Evolutionary conservation across 2,888 invertebrate species (phyloP).

Genomic region (Drosophila quinaria): DNA sequence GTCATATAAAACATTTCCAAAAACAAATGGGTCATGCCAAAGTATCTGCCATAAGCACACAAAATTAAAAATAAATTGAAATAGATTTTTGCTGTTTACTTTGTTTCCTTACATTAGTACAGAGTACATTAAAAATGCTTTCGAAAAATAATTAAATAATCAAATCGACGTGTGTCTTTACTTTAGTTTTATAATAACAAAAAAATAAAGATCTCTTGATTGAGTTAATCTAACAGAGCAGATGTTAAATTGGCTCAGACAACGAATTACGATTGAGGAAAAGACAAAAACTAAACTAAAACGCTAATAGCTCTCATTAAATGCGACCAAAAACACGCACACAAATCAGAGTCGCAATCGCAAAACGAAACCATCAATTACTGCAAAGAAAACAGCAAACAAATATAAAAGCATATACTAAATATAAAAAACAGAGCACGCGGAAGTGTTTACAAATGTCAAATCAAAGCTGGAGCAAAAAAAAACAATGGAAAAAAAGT

Average conservation of each 20-base stretch:
- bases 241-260: slow-evolving; percentile 42
- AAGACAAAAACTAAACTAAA: slow-evolving; percentile 26
- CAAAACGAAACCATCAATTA: slow-evolving; percentile 72
- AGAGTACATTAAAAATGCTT: too few relatives aligned
- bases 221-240: slow-evolving; percentile 26
- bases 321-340: slow-evolving; percentile 50
- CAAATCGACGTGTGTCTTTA: too few relatives aligned
- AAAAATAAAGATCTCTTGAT: slow-evolving; percentile 1
- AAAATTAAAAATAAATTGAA: too few relatives aligned
- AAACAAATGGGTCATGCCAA: too few relatives aligned
- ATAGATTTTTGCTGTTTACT: too few relatives aligned
- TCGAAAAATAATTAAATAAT: too few relatives aligned
- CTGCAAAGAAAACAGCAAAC: slow-evolving; percentile 31
- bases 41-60: too few relatives aligned
- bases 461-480: slow-evolving; percentile 44
- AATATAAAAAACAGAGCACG: slow-evolving; percentile 51
- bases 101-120: too few relatives aligned
- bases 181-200: not conserved
- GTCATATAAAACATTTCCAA: too few relatives aligned
- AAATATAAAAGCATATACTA: slow-evolving; percentile 26
- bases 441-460: slow-evolving; percentile 77
- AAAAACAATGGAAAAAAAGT: slow-evolving; percentile 32
- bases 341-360: slow-evolving; percentile 55
- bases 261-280: slow-evolving; percentile 28
- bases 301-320: slow-evolving; percentile 74